Evolutionary conservation across 92 coral and sea anemone species (phyloP), one percentile per base, ranked within the genome.

Genomic region (Metridium senile): DNA sequence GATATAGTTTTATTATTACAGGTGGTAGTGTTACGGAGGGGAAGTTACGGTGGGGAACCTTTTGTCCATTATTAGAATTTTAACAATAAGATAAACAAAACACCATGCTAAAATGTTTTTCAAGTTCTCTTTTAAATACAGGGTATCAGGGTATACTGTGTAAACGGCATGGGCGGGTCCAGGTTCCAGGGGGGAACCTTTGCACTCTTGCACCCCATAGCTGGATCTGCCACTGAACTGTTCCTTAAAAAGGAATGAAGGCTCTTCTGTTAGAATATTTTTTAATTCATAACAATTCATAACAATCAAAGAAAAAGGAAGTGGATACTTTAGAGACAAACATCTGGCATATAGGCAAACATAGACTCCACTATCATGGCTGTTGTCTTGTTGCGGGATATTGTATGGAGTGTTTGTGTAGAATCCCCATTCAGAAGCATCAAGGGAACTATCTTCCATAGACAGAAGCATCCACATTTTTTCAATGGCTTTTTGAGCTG

Each of bases 1-100:
- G 47, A 65, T 25, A 65, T 65, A 32, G 47, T 22, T 65, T 65
- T 65, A 4, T 29, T 65, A 32, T 13, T 18, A 65, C 0, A 65
- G 70, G 70, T 65, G 70, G 70, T 51, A 75, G 70, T 62, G 72
- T 75, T 62, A 34, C 71, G 43, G 80, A 74, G 80, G 78, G 77
- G 77, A 72, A 72, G 26, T 58, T 58, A 58, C 64, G 21, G 64
- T 56, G 72, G 81, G 75, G 74, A 49, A 65, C 29, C 19, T 77
- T 77, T 45, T 65, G 70, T 65, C 49, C 25, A 65, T 65, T 39
- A 39, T 39, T 13, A 39, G 13, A 39, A 39, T 6, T 39, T 39
- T 39, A n/a, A 39, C 49, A 39, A 13, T 39, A 13, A 39, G 49
- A 39, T 39, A 13, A 13, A 6, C 6, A 39, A 39, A 39, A 39